These are phyloP conservation scores for Epizoanthus illoricatus DNA, from an alignment of 92 coral and sea anemone species.

Conservation along the genomic window DNA sequence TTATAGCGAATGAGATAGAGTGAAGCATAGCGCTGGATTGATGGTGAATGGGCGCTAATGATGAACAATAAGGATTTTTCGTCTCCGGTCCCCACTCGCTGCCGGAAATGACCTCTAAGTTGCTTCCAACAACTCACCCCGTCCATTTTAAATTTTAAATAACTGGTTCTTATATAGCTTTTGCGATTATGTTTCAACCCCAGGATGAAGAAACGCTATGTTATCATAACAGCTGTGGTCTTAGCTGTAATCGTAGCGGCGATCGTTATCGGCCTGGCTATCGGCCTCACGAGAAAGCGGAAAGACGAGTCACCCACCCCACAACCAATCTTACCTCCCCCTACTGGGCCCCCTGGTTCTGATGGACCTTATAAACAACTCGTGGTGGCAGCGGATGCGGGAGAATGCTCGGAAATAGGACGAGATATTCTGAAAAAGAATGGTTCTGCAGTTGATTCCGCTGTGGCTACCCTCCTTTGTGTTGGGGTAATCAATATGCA, in stretches of 20 bases:
- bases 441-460: conserved; percentile 92
- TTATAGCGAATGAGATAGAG: too few relatives aligned
- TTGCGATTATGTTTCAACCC: background rate
- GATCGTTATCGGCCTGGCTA: conserved; percentile 27
- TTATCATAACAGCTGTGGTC: background rate
- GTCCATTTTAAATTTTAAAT: too few relatives aligned
- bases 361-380: conserved; percentile 72
- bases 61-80: too few relatives aligned
- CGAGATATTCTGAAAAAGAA: conserved; percentile 72
- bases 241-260: conserved; percentile 15
- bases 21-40: too few relatives aligned
- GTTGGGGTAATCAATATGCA: conserved; percentile 94
- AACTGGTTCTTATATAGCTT: too few relatives aligned
- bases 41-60: too few relatives aligned
- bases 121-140: too few relatives aligned
- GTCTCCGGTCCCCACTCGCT: too few relatives aligned
- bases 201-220: conserved; percentile 15
- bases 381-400: conserved; percentile 76
- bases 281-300: conserved; percentile 34
- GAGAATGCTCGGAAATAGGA: conserved; percentile 79
- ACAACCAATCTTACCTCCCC: conserved; percentile 45
- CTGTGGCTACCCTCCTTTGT: conserved; percentile 81
- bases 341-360: conserved; percentile 62
- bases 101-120: too few relatives aligned
- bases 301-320: conserved; percentile 37